Conservation (phyloP, 2,797 vertebrate genomes). For the Apodemus agrarius region DNA sequence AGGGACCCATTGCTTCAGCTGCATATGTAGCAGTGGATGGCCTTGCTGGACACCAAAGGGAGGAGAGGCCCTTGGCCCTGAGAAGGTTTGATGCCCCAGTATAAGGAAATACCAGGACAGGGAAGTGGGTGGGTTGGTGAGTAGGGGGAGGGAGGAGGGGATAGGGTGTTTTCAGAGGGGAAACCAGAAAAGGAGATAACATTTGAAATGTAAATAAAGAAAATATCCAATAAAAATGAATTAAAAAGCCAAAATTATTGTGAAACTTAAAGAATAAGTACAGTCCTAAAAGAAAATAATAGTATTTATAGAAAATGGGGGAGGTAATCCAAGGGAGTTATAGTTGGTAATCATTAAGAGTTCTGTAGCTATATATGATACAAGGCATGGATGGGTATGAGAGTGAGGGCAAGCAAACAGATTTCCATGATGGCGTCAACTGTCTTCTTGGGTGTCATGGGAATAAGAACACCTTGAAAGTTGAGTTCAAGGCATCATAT, state of each 20-base stretch:
- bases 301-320: background rate
- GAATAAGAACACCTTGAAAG: background rate
- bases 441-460: background rate
- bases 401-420: fast-evolving
- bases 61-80: too few species aligned
- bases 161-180: too few species aligned
- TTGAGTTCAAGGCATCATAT: background rate
- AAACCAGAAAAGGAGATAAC: too few species aligned
- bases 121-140: too few species aligned
- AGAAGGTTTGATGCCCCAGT: too few species aligned
- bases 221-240: background rate
- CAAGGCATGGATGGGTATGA: too few species aligned
- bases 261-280: background rate
- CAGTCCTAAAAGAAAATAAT: background rate
- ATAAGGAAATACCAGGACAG: too few species aligned
- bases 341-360: too few species aligned
- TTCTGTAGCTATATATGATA: background rate
- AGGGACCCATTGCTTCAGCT: too few species aligned
- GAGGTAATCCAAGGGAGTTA: background rate
- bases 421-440: background rate
- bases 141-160: too few species aligned
- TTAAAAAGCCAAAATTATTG: background rate
- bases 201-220: background rate
- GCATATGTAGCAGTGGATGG: too few species aligned
- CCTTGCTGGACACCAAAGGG: too few species aligned